Evolutionary conservation across 1,140 invertebrate genomes (phyloP), one percentile per base, ranked within the genome.

Genomic region (Vanessa tameamea): DNA sequence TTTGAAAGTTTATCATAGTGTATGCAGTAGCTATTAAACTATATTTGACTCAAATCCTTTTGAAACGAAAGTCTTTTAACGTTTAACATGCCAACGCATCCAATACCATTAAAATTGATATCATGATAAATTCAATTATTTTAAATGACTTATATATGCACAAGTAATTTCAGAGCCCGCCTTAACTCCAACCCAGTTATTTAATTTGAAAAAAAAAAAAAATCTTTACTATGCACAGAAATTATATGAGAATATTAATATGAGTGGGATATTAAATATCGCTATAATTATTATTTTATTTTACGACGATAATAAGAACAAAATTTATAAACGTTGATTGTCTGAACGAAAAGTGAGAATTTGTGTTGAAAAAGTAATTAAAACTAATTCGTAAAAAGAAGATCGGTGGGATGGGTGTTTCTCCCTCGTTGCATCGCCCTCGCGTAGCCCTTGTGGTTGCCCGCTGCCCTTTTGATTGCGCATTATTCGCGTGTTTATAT

Each of bases 401-500:
- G 77, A 73, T 47, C 53, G 57, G 55, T 67, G 47, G 70, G 71
- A 69, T 68, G 78, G 70, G 66, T 68, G 51, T 71, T 59, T 13
- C 64, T 51, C 74, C 79, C 74, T 55, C 69, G 67, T 79, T 82
- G 79, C 82, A 75, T 71, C 69, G 78, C 66, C 80, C 76, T 78
- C 80, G 16, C 51, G 8, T 20, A 61, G 68, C 57, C 68, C 68
- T 69, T 78, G 82, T 79, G 81, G 81, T 85, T 82, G 81, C 79
- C 81, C 80, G 80, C 84, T 90, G 89, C 91, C 89, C 89, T 91
- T 92, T 91, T 92, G 88, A 91, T 92, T 91, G 88, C 85, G 83
- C 87, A 91, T 91, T 91, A 92, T 89, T 90, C 82, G 88, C 84
- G 82, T 88, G 89, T 92, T 90, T 91, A 63, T 69, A 69, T 69